Percentiles rank a stretch among this genome's conserved stretches.
Conservation (phyloP, 2,113 vertebrate genomes). For the Rhinolophus ferrumequinum region DNA sequence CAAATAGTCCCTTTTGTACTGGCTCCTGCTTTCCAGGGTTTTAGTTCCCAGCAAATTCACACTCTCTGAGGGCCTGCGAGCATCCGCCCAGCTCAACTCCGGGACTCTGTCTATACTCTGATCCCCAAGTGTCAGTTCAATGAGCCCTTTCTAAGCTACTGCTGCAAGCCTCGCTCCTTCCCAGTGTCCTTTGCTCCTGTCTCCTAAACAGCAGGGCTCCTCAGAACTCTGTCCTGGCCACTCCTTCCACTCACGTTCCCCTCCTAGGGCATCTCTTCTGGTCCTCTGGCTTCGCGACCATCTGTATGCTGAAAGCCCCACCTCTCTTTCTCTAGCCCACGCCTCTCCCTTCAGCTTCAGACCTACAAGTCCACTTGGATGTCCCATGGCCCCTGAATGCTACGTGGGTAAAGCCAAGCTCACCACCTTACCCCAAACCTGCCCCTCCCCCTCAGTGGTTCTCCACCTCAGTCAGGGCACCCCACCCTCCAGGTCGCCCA, state of each 20-base stretch:
- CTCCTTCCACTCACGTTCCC: not conserved
- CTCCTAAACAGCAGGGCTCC: not conserved
- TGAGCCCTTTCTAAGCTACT: not conserved
- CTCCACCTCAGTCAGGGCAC: not conserved
- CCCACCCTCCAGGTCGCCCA: not conserved
- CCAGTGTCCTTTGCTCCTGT: not conserved
- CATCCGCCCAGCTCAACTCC: not conserved
- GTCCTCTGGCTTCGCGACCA: not conserved
- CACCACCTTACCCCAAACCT: not conserved
- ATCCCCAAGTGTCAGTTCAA: not conserved
- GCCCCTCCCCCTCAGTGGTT: not conserved
- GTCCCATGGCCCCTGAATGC: not conserved
- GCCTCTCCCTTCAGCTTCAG: not conserved
- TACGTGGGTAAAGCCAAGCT: not conserved
- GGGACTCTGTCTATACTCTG: no score
- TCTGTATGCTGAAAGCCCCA: not conserved
- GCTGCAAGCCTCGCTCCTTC: not conserved
- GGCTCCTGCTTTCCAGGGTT: not conserved
- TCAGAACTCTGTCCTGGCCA: not conserved
- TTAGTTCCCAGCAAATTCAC: not conserved
- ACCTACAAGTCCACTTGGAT: not conserved
- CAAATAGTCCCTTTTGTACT: not conserved
- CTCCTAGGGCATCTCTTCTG: not conserved
- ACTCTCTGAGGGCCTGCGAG: not conserved
- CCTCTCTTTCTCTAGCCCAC: not conserved